Evolutionary conservation across 92 coral and sea anemone genomes (phyloP).

Genomic region (Phymanthus crucifer): DNA sequence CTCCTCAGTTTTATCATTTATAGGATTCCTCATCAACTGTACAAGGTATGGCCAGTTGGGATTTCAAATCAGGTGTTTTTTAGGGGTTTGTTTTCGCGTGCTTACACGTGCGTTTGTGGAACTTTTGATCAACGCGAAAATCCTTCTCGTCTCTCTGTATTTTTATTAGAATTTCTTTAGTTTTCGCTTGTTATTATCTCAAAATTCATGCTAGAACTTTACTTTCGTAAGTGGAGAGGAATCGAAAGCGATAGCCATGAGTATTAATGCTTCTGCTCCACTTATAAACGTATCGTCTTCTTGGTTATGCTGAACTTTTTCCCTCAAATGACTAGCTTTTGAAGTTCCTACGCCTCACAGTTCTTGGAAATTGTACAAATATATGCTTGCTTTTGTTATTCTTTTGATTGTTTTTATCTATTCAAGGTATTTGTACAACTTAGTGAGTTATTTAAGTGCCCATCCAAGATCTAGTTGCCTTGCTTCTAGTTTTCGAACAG

Average conservation of each 20-base stretch:
- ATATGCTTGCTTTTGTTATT: neutral
- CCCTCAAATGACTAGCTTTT: neutral
- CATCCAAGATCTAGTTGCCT: neutral
- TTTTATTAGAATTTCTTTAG: neutral
- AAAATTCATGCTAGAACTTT: neutral
- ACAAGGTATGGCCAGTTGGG: constrained; percentile 12
- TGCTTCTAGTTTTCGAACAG: neutral
- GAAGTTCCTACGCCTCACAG: neutral
- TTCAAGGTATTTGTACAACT: neutral
- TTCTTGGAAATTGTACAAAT: neutral
- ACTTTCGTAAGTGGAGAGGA: neutral
- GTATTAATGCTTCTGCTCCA: neutral
- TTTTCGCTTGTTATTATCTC: neutral
- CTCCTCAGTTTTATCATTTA: neutral
- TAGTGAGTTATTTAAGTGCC: neutral
- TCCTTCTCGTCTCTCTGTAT: neutral
- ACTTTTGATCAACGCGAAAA: neutral
- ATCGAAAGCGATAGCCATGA: neutral
- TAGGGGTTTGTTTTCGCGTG: neutral
- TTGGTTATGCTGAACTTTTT: neutral
- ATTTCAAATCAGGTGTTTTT: neutral
- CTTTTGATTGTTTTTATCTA: neutral
- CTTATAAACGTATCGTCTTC: neutral
- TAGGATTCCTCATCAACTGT: constrained; percentile 7
- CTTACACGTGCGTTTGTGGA: constrained; percentile 1